A percentile compares a stretch with the other conserved stretches of the same genome.
These are phyloP conservation scores for Sorex maritimensis DNA, from an alignment of 2,797 vertebrate species.

Conservation along the genomic window DNA sequence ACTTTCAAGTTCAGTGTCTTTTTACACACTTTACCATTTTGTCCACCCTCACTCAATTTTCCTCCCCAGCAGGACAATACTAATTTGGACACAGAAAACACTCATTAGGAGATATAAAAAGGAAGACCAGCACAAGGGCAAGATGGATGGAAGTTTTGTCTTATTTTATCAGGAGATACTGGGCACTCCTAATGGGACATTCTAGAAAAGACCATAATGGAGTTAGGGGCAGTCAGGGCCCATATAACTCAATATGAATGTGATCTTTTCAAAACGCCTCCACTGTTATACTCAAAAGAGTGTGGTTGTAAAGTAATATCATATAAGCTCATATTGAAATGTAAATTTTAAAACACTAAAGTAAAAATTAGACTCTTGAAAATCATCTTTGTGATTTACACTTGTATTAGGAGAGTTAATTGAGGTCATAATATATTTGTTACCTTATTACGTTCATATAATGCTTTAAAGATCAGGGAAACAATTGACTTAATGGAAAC, in stretches of 20 bases:
- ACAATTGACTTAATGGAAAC: slow-evolving; percentile 58
- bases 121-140: background rate
- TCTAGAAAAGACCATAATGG: background rate
- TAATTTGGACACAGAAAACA: slow-evolving; percentile 69
- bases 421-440: slow-evolving; percentile 63
- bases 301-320: slow-evolving; percentile 51
- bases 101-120: slow-evolving; percentile 48
- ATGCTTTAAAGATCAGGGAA: slow-evolving; percentile 33
- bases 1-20: slow-evolving; percentile 42
- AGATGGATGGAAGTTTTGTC: background rate
- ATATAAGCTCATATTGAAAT: slow-evolving; percentile 51
- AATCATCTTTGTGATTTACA: slow-evolving; percentile 69
- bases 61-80: slow-evolving; percentile 34
- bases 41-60: slow-evolving; percentile 60
- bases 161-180: slow-evolving; percentile 4
- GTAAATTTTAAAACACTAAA: slow-evolving; percentile 59
- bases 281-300: slow-evolving; percentile 19
- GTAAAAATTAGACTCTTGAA: slow-evolving; percentile 57
- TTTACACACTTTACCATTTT: slow-evolving; percentile 41
- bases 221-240: background rate
- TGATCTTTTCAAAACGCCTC: slow-evolving; percentile 39
- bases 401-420: slow-evolving; percentile 50
- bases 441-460: slow-evolving; percentile 66
- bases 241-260: slow-evolving; percentile 22
- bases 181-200: rapidly evolving